Conservation (phyloP, 23 tunicate genomes). For the Halocynthia roretzi region DNA sequence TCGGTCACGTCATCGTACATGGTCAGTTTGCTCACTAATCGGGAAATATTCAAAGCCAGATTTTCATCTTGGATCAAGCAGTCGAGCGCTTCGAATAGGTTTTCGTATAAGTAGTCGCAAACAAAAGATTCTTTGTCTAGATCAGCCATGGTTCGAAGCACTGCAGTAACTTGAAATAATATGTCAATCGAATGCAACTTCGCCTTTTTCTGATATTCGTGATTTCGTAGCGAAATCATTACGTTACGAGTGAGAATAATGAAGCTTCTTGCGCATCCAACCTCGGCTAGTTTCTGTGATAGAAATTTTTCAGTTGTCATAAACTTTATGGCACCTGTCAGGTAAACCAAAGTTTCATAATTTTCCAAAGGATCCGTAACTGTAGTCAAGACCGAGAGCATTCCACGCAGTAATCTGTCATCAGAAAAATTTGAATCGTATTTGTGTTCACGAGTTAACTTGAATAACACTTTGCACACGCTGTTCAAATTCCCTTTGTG, state of each 20-base stretch:
- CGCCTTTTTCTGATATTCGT: conserved; percentile 24
- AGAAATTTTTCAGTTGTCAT: conserved; percentile 50
- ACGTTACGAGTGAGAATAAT: conserved; percentile 23
- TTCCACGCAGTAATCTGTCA: conserved; percentile 23
- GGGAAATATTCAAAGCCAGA: conserved; percentile 45
- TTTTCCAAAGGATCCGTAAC: conserved; percentile 31
- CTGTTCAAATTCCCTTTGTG: conserved; percentile 60
- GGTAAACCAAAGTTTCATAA: conserved; percentile 69
- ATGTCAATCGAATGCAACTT: conserved; percentile 46
- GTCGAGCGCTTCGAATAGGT: conserved; percentile 19
- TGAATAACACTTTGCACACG: conserved; percentile 63
- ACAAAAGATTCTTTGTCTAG: conserved; percentile 32
- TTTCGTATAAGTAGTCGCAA: conserved; percentile 1
- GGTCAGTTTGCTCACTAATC: conserved; percentile 75
- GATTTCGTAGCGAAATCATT: conserved; percentile 1
- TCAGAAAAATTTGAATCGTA: conserved; percentile 38
- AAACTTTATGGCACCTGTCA: conserved; percentile 70
- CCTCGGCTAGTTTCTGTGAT: conserved; percentile 14
- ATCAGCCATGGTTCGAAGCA: conserved; percentile 57
- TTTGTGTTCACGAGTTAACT: conserved; percentile 54
- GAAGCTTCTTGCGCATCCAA: conserved; percentile 3
- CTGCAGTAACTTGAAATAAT: conserved; percentile 53
- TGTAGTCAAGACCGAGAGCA: not conserved
- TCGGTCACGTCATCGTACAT: conserved; percentile 28
- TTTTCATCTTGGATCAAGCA: conserved; percentile 37